Conservation (phyloP, 2,113 vertebrate species). For the Ochotona curzoniae region DNA sequence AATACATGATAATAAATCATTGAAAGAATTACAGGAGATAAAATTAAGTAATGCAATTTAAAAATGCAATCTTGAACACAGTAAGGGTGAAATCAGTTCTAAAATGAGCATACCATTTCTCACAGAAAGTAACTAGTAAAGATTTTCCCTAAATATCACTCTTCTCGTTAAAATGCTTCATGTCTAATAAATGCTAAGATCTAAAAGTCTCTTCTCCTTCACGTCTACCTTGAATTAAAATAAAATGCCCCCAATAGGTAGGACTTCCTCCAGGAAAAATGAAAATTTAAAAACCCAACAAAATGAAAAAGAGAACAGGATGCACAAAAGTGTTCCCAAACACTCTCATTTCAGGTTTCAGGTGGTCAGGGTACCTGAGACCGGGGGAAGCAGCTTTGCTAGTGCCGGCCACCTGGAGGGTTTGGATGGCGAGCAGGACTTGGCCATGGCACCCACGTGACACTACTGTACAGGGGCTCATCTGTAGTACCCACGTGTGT, state of each 20-base stretch:
- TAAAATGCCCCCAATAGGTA: not conserved
- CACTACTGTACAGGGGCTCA: conserved; percentile 23
- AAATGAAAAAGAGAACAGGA: conserved; percentile 64
- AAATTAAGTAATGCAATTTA: conserved; percentile 1
- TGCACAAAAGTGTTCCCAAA: conserved; percentile 69
- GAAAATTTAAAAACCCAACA: not conserved
- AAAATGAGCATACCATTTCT: not conserved
- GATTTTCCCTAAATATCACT: not conserved
- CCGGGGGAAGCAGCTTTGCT: conserved; percentile 72
- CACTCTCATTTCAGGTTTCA: conserved; percentile 73
- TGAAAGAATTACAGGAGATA: not conserved
- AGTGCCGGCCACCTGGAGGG: conserved; percentile 75
- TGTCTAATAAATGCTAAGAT: not conserved
- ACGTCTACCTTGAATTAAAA: not conserved
- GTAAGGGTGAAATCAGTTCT: not conserved
- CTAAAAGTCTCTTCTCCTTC: not conserved
- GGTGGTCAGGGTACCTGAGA: conserved; percentile 80
- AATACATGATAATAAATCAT: not conserved
- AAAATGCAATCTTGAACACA: not conserved
- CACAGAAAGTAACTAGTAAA: not conserved
- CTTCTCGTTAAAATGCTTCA: not conserved
- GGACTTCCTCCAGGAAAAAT: not conserved
- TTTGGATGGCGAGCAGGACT: conserved; percentile 53
- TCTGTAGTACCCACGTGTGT: conserved; percentile 30
- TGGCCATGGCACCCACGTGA: not conserved